Base-by-base conservation (phyloP, 2,888 invertebrate species). In the Nasonovia ribisnigri region DNA sequence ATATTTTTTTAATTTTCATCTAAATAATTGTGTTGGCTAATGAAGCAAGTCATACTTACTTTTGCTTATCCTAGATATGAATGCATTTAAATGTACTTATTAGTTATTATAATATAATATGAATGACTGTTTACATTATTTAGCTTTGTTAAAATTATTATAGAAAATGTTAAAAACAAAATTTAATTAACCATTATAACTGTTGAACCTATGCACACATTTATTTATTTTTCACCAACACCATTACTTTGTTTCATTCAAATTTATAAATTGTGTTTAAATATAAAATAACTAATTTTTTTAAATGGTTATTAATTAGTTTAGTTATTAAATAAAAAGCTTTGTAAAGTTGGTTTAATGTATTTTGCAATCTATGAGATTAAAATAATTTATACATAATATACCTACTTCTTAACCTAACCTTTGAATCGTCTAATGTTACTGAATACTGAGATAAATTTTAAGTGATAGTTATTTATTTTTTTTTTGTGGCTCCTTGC, bases 401-500 rank as follows among this genome's bases (percentile, higher is more conserved):
- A 26, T 77, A 84, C 26, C 24, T 29, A 36, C 77, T 77, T 6
- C 43, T 91, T 86, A 60, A 92, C 43, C 42, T 77, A 88, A 92
- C 42, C 29, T 92, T 88, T 88, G 67, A 92, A 87, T 87, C 86
- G 67, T 88, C 67, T 92, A 88, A 92, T 51, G 20, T 88, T 51
- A 92, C 88, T 29, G 43, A 88, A 36, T 51, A 92, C 88, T 42
- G n/a, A 67, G 48, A 67, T 92, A 92, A 60, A 92, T 67, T 77
- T 67, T 92, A 42, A 84, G 42, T 43, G 42, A 77, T 92, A 51
- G 67, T 84, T 90, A 90, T 90, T 92, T 67, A 84, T 93, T 93
- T 90, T 92, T 92, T 67, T 93, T 93, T 43, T 90, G 20, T 93
- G 93, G 84, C 60, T 48, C 29, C 42, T 92, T 88, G 88, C 92